Evolutionary conservation across 2,797 vertebrate species (phyloP), one percentile per base, ranked within the genome.

Genomic region (Pseudocheirus occidentalis): DNA sequence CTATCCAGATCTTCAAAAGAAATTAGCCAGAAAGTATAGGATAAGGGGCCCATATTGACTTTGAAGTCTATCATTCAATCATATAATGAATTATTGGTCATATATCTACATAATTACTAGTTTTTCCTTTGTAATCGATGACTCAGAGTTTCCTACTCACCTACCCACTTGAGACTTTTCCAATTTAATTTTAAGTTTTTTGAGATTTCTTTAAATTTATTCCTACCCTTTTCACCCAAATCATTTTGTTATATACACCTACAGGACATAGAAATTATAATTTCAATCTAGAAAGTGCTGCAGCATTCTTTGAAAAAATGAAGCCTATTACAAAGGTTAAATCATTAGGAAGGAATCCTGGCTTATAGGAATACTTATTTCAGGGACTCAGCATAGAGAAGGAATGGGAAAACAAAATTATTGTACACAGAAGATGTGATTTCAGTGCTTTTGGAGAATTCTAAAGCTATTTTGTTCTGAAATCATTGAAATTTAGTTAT

Each of bases 41-140:
- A 21, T 92, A 53, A 95, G 55, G 27, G 27, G 0, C 52, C 92
- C 46, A 93, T 96, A 97, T 90, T 97, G 87, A 96, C 92, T 94
- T 40, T 21, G 50, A 89, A 95, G 52, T 46, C 96, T 54, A 90
- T 95, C 59, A 94, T 55, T 95, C 93, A 90, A 92, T 94, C 92
- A 52, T 52, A 87, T 98, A 96, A 98, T 97, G 96, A 95, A 95
- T 97, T 97, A 98, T 97, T 93, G 94, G 95, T 66, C 92, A 66
- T 55, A 6, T 94, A 94, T 93, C 66, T 93, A 90, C 3, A 56
- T 96, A 95, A 95, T 81, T 73, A 55, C 62, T 93, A 92, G 55
- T 13, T 29, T 66, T 50, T n/a, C 40, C 18, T 95, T 93, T 95
- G 89, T 66, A 97, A 93, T 89, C 94, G 40, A 95, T 95, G 55